Evolutionary conservation across 2,113 vertebrate genomes (phyloP), one percentile per base, ranked within the genome.

Genomic region (Setophaga petechia): DNA sequence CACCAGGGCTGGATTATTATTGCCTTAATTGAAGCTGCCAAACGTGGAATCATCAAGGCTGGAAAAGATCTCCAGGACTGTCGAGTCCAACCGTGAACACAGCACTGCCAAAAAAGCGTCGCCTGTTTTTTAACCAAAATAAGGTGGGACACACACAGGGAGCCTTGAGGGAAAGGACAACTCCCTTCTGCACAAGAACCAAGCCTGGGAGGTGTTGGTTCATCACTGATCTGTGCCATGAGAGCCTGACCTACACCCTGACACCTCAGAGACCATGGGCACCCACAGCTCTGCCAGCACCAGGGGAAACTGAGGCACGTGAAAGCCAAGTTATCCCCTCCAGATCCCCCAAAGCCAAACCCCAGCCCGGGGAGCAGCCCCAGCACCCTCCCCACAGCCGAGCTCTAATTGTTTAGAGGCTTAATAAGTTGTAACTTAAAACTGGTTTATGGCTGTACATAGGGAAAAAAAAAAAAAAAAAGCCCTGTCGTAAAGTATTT

Each of bases 381-480:
- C 78, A 71, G 46, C 6, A 5, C 80, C 73, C 43, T 54, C 51
- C 46, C 91, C 2, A 3, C 72, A 86, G 89, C 74, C 68, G 39
- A 74, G 52, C 49, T 95, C 86, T 96, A 92, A 91, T 95, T 96
- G 94, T 94, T 96, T 95, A 75, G 74, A 93, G 55, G 89, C 68
- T 96, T 96, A 91, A 95, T 96, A 95, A 94, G 88, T 93, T 96
- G 88, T 92, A 96, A 95, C 95, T 96, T 94, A 86, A 93, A 96
- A 96, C 94, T 80, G 84, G 84, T 97, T 96, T 96, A 95, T 87
- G 62, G 95, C 58, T 76, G 74, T 90, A 94, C 93, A 90, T 68
- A 80, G 74, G 35, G 31, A 63, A 46, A 57, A 69, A 74, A 91
- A n/a, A 71, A 46, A 57, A 69, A 74, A 91, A 91, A 87, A 79